Percentiles rank a stretch among this genome's conserved stretches.
Evolutionary conservation across 2,888 invertebrate genomes (phyloP).

Genomic region (Pseudeuparius sepicola): DNA sequence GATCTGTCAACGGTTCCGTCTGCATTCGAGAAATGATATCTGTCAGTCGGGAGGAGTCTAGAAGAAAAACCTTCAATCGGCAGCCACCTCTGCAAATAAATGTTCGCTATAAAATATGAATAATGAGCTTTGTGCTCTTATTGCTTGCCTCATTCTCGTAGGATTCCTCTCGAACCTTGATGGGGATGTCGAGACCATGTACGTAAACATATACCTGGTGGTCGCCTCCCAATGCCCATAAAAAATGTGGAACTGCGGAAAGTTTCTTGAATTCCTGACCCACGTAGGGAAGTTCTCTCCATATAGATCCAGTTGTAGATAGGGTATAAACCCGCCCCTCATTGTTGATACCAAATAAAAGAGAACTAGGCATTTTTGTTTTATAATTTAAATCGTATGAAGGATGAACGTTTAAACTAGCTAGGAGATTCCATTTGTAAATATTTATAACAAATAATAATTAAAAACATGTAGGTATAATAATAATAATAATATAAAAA

Average conservation of each 20-base stretch:
- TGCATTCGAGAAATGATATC: constrained; percentile 74
- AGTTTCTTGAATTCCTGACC: constrained; percentile 84
- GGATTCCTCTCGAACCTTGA: constrained; percentile 79
- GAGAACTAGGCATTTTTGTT: constrained; percentile 30
- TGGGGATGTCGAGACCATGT: constrained; percentile 81
- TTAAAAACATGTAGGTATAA: too few species aligned
- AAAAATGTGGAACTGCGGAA: constrained; percentile 71
- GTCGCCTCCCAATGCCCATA: constrained; percentile 91
- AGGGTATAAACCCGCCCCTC: constrained; percentile 81
- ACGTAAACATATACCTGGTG: constrained; percentile 89
- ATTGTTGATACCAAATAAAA: constrained; percentile 78
- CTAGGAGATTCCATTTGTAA: too few species aligned
- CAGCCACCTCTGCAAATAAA: constrained; percentile 61
- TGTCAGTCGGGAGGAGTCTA: constrained; percentile 76
- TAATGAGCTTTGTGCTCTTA: background rate
- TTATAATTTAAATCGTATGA: too few species aligned
- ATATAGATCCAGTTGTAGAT: constrained; percentile 69
- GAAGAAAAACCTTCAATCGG: constrained; percentile 82
- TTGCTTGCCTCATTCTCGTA: constrained; percentile 74
- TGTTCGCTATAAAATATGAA: background rate
- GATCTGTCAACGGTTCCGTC: constrained; percentile 73
- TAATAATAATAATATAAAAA: too few species aligned
- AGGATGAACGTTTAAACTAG: too few species aligned
- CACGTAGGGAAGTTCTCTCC: constrained; percentile 77
- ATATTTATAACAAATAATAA: too few species aligned